Base-by-base conservation (phyloP, 2,113 vertebrate genomes). In the Mobula hypostoma region DNA sequence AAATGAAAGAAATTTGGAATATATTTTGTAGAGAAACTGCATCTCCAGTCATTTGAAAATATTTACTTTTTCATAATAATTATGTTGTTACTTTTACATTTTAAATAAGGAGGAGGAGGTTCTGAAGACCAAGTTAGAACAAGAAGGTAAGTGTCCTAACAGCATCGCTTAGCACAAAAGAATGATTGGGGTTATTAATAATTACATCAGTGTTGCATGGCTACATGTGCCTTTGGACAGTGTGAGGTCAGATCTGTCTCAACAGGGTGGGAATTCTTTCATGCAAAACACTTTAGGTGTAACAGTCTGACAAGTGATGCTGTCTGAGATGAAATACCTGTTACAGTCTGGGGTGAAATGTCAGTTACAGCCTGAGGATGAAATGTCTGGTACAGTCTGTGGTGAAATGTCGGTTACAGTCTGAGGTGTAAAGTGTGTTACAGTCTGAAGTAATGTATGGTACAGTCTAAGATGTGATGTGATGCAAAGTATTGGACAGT, bases 31-130 rank as follows among this genome's bases (percentile, higher is more conserved):
- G 29, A 85, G 48, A 27, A 58, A 36, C 2, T 36, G n/a, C 11
- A 36, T n/a, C 24, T 29, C 58, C 12, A 58, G 61, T 27, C 11
- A 36, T 11, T 15, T 12, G n/a, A 5, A 61, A 15, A 88, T 88
- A 66, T 63, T 88, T 63, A 14, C 29, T 88, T 15, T 56, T 87
- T 87, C 83, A 29, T 85, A 40, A 27, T 85, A 19, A 58, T 63
- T 88, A 58, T 66, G 48, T 66, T 90, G 14, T 32, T n/a, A 90
- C 66, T 93, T 92, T 40, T 27, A 93, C 56, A 21, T 93, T 93
- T 74, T 15, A 40, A 93, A 76, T 74, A 24, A 93, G 91, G 88
- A 92, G 19, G 66, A 92, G 36, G 70, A 72, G 36, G 48, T 27
- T 74, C 24, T 74, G 70, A 29, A 29, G 21, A 29, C 9, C 48